phyloP scores from a whole-genome alignment of 2,797 vertebrate species.

The Microctenopoma stevenorrisi region DNA sequence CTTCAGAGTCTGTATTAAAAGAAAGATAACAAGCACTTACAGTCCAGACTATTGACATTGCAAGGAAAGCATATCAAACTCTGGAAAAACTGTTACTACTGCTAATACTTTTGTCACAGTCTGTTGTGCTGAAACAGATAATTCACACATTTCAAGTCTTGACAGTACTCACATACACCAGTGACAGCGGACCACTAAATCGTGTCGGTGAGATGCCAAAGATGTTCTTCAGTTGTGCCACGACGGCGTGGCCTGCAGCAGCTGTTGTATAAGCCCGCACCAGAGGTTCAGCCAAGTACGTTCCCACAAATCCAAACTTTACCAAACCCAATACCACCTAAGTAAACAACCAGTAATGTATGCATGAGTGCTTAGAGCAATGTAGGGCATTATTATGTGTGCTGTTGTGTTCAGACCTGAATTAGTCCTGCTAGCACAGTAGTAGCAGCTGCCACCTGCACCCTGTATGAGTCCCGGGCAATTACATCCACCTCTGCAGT shows the following conservation, averaged over 20 bases:
- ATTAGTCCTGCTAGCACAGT: slow-evolving; percentile 91
- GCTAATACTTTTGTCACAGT: background rate
- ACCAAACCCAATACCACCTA: slow-evolving; percentile 91
- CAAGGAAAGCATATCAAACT: background rate
- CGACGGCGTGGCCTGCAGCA: slow-evolving; percentile 88
- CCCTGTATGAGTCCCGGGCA: slow-evolving; percentile 81
- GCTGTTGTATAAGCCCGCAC: slow-evolving; percentile 95
- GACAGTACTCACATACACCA: slow-evolving; percentile 83
- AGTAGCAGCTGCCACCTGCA: slow-evolving; percentile 90
- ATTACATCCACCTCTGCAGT: slow-evolving; percentile 77
- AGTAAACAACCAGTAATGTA: slow-evolving; percentile 14
- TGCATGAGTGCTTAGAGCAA: slow-evolving; percentile 1
- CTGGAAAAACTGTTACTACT: background rate
- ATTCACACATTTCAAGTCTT: background rate
- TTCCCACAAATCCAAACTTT: slow-evolving; percentile 96
- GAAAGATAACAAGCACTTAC: background rate
- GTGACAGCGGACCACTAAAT: slow-evolving; percentile 82
- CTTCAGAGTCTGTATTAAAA: slow-evolving; percentile 83
- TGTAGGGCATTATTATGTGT: background rate
- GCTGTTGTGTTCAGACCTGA: slow-evolving; percentile 84
- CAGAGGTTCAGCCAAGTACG: slow-evolving; percentile 94
- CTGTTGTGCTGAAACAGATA: background rate
- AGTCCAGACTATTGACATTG: background rate
- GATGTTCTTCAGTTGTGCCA: slow-evolving; percentile 93
- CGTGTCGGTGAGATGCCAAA: slow-evolving; percentile 85